phyloP scores from a whole-genome alignment of 2,113 vertebrate genomes.

The Pterocles orientalis region DNA sequence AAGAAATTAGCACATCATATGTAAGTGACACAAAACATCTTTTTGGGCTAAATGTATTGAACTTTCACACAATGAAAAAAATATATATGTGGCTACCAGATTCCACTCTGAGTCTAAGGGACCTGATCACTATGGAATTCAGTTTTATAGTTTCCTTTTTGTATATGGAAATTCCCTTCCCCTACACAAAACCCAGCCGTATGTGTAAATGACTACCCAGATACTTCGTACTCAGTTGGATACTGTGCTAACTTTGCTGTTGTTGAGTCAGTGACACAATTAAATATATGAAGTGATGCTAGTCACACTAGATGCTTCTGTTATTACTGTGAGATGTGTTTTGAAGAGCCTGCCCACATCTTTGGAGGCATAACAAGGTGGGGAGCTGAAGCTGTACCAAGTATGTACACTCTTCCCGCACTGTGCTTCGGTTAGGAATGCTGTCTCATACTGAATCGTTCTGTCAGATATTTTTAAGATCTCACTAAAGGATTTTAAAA shows the following conservation, averaged over 20 bases:
- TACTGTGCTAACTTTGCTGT: not conserved
- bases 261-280: not conserved
- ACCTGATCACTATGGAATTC: not conserved
- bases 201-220: not conserved
- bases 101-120: not conserved
- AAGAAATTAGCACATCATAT: not conserved
- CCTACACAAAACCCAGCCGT: not conserved
- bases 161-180: not conserved
- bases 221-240: not conserved
- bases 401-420: not conserved
- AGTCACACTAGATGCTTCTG: not conserved
- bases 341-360: not conserved
- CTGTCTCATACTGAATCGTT: not conserved
- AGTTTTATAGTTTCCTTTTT: not conserved
- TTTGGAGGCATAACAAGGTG: not conserved
- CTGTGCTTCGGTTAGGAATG: not conserved
- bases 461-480: not conserved
- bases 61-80: not conserved
- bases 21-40: not conserved
- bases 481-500: constrained; percentile 20
- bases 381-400: not conserved
- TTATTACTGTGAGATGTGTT: not conserved
- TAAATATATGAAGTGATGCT: not conserved
- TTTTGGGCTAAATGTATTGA: not conserved
- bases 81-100: too few relatives aligned